Evolutionary conservation across 2,888 invertebrate species (phyloP).

Genomic region (Amblyteles armatorius): DNA sequence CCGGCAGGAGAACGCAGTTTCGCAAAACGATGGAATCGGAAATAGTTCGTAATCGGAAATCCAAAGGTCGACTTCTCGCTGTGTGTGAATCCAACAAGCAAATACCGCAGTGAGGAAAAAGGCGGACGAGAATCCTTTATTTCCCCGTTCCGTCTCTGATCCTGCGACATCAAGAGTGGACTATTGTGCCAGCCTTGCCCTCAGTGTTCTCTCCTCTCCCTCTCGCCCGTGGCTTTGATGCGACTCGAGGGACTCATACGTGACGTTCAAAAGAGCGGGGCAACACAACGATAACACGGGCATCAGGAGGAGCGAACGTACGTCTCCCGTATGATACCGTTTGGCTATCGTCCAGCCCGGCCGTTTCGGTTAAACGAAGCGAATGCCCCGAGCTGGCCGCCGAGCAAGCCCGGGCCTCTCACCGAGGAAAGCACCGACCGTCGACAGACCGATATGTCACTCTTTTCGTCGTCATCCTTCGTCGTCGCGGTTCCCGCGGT

Average conservation of each 20-base stretch:
- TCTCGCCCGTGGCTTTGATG: conserved; percentile 57
- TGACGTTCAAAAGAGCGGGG: conserved; percentile 56
- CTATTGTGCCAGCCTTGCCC: conserved; percentile 39
- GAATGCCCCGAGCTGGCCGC: conserved; percentile 75
- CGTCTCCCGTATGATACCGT: conserved; percentile 67
- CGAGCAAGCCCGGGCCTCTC: conserved; percentile 51
- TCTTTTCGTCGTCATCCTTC: conserved; percentile 57
- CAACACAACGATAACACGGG: conserved; percentile 40
- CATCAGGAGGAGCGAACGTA: conserved; percentile 58
- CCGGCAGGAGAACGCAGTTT: too few relatives aligned
- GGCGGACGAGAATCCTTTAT: conserved; percentile 64
- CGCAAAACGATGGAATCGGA: not conserved
- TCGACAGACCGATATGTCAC: conserved; percentile 68
- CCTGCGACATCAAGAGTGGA: conserved; percentile 25
- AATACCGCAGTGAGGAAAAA: conserved; percentile 33
- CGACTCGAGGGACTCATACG: conserved; percentile 68
- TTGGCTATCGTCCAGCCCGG: conserved; percentile 69
- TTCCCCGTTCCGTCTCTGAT: conserved; percentile 44
- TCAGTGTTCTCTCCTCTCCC: conserved; percentile 19
- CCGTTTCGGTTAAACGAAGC: conserved; percentile 79
- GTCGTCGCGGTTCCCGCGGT: conserved; percentile 22
- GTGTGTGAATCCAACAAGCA: conserved; percentile 22
- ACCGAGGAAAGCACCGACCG: conserved; percentile 58
- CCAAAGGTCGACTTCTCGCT: conserved; percentile 1
- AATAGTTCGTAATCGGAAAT: conserved; percentile 5